A percentile compares a stretch with the other conserved stretches of the same genome.
Conservation (phyloP, 1,140 invertebrate species). For the Polypedilum vanderplanki region DNA sequence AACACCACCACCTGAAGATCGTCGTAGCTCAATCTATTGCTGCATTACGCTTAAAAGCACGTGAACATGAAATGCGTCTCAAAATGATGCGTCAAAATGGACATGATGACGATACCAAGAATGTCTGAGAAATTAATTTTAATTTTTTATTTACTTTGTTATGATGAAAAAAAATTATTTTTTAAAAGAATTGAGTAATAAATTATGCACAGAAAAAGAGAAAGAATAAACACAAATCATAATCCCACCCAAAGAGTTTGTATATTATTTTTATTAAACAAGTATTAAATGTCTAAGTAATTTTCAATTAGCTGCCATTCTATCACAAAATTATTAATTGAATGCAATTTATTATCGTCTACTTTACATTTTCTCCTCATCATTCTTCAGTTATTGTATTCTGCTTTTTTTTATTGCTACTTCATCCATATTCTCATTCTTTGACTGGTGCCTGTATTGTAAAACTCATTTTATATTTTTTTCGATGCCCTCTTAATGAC, state of each 20-base stretch:
- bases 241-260: not conserved
- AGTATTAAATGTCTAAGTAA: not conserved
- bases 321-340: not conserved
- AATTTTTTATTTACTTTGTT: too few relatives aligned
- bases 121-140: slow-evolving; percentile 44
- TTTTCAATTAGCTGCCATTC: slow-evolving; percentile 17
- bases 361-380: slow-evolving; percentile 13
- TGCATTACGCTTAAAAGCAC: slow-evolving; percentile 78
- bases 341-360: slow-evolving; percentile 12
- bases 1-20: slow-evolving; percentile 59
- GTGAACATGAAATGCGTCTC: slow-evolving; percentile 82
- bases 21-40: slow-evolving; percentile 84
- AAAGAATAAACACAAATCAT: not conserved
- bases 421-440: too few relatives aligned
- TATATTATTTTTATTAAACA: not conserved
- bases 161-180: too few relatives aligned
- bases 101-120: slow-evolving; percentile 65
- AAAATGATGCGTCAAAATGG: slow-evolving; percentile 76
- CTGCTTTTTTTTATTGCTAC: not conserved
- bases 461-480: too few relatives aligned
- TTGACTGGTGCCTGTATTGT: too few relatives aligned
- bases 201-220: too few relatives aligned
- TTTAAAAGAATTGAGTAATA: too few relatives aligned
- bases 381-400: not conserved
- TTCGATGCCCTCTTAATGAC: not conserved